Evolutionary conservation across 2,797 vertebrate genomes (phyloP).

Genomic region (Bradypus variegatus): DNA sequence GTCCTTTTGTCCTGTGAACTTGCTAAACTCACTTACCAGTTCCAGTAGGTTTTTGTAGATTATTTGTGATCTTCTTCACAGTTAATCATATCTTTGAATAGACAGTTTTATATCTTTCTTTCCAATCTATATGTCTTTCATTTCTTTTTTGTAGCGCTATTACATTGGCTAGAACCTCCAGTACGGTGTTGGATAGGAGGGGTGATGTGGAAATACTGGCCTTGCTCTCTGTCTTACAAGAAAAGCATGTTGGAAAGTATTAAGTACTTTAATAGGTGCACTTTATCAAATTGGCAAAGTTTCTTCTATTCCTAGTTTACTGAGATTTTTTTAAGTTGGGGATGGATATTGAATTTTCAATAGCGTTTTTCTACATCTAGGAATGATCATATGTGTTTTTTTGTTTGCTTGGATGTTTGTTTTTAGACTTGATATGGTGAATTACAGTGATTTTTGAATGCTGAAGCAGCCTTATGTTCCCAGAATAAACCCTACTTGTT

Average conservation of each 20-base stretch:
- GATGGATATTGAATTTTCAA: neutral
- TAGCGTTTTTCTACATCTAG: neutral
- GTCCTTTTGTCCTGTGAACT: neutral
- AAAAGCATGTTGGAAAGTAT: neutral
- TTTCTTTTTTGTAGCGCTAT: neutral
- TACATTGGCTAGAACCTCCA: neutral
- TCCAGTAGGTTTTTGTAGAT: neutral
- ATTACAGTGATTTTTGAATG: neutral
- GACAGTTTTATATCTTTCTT: neutral
- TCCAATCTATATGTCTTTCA: neutral
- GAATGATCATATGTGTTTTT: neutral
- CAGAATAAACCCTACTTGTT: neutral
- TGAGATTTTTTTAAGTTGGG: neutral
- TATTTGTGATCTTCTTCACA: neutral
- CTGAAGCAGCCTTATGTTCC: neutral
- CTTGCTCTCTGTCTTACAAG: neutral
- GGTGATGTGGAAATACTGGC: neutral
- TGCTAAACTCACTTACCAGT: slow-evolving; percentile 7
- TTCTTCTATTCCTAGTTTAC: neutral
- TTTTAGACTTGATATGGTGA: neutral
- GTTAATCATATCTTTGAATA: neutral
- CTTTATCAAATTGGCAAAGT: neutral
- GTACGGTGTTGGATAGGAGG: neutral
- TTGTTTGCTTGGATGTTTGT: neutral
- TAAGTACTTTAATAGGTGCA: neutral